Evolutionary conservation across 2,113 vertebrate species (phyloP).

Genomic region (Hiodon alosoides): DNA sequence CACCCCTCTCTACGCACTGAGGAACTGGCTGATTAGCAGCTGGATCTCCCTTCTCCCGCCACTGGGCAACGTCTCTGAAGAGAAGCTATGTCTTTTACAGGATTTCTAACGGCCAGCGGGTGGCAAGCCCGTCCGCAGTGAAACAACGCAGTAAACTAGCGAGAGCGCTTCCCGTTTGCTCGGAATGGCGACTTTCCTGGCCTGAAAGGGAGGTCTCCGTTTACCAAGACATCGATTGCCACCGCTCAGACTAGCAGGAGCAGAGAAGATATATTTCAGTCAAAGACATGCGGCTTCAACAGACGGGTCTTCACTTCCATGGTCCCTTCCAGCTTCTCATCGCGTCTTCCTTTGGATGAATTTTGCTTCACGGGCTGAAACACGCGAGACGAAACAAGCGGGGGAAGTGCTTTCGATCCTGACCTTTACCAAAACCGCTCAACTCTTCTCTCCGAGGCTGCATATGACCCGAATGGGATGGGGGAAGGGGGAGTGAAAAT

Average conservation of each 20-base stretch:
- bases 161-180: background rate
- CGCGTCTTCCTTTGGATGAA: too few relatives aligned
- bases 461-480: background rate
- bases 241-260: background rate
- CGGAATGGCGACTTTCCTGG: background rate
- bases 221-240: background rate
- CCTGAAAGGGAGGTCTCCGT: background rate
- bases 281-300: background rate
- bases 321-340: constrained; percentile 23
- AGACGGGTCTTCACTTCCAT: constrained; percentile 28
- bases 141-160: background rate
- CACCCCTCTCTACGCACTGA: background rate
- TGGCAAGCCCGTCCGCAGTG: too few relatives aligned
- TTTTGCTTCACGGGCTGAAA: too few relatives aligned
- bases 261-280: background rate
- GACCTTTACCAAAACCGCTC: too few relatives aligned
- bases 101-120: too few relatives aligned
- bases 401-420: too few relatives aligned
- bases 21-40: background rate
- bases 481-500: too few relatives aligned
- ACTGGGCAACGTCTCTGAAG: too few relatives aligned
- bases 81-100: too few relatives aligned
- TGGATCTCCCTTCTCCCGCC: background rate
- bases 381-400: too few relatives aligned
- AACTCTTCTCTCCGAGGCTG: background rate